phyloP scores from a whole-genome alignment of 2,888 invertebrate species.

The Andrena chrysosceles region DNA sequence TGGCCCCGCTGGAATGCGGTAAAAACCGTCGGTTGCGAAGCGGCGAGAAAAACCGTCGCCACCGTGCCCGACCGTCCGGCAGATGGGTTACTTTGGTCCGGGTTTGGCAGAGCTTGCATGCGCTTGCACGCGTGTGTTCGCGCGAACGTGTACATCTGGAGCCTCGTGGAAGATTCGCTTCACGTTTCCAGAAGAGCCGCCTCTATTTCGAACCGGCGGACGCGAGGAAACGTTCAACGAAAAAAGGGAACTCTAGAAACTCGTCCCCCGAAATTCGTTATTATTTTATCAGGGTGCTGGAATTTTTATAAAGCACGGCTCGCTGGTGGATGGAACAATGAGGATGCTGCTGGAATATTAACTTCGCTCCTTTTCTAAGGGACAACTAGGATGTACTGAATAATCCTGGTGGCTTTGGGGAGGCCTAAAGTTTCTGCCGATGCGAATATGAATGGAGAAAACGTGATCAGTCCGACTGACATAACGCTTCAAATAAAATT shows the following conservation, averaged over 20 bases:
- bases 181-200: slow-evolving; percentile 51
- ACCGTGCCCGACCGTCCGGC: slow-evolving; percentile 71
- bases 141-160: slow-evolving; percentile 58
- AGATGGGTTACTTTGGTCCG: slow-evolving; percentile 75
- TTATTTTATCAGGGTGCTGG: slow-evolving; percentile 37
- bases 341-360: slow-evolving; percentile 6
- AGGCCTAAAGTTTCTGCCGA: background rate
- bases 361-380: background rate
- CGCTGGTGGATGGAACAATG: background rate
- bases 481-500: too few relatives aligned
- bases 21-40: slow-evolving; percentile 76
- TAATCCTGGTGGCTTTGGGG: background rate
- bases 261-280: slow-evolving; percentile 13
- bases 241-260: slow-evolving; percentile 18
- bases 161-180: slow-evolving; percentile 53
- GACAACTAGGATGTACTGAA: background rate
- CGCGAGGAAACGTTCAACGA: slow-evolving; percentile 1
- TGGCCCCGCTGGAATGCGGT: slow-evolving; percentile 78
- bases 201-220: slow-evolving; percentile 32
- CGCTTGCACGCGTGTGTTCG: slow-evolving; percentile 41
- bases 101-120: slow-evolving; percentile 60
- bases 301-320: slow-evolving; percentile 35
- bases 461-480: too few relatives aligned
- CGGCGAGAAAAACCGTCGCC: slow-evolving; percentile 73
- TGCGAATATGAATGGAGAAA: too few relatives aligned